Evolutionary conservation across 2,888 invertebrate species (phyloP).

Genomic region (Schizotus pectinicornis): DNA sequence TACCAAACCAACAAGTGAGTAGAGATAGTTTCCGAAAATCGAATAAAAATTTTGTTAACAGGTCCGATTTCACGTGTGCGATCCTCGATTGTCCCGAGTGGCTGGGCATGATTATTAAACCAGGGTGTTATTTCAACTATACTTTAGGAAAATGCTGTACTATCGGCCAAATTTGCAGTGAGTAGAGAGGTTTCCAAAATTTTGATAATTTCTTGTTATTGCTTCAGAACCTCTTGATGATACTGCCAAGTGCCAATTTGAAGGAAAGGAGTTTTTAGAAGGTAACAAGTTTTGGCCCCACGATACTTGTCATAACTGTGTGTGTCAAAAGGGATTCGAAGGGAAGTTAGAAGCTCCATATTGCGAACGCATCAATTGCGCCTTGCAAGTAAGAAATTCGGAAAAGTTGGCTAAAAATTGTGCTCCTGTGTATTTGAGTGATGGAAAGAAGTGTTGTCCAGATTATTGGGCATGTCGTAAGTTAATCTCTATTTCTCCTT

Average conservation of each 20-base stretch:
- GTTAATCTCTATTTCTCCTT: background rate
- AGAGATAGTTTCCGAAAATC: background rate
- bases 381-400: conserved; percentile 14
- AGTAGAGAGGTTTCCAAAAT: background rate
- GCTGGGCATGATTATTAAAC: background rate
- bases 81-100: conserved; percentile 6
- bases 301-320: conserved; percentile 1
- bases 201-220: no score
- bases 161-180: background rate
- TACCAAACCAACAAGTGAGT: background rate
- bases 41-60: background rate
- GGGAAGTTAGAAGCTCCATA: conserved; percentile 21
- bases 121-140: background rate
- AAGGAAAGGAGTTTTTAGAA: background rate
- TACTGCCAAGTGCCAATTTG: background rate
- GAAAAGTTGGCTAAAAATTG: conserved; percentile 18
- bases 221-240: background rate
- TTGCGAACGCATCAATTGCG: conserved; percentile 22
- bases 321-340: conserved; percentile 31
- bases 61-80: conserved; percentile 1
- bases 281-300: background rate
- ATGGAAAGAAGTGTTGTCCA: conserved; percentile 22
- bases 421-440: conserved; percentile 14
- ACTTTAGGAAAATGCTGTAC: conserved; percentile 1
- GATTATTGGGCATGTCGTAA: conserved; percentile 26